phyloP scores from a whole-genome alignment of 1,140 invertebrate species.

The Drosophila seguyi region DNA sequence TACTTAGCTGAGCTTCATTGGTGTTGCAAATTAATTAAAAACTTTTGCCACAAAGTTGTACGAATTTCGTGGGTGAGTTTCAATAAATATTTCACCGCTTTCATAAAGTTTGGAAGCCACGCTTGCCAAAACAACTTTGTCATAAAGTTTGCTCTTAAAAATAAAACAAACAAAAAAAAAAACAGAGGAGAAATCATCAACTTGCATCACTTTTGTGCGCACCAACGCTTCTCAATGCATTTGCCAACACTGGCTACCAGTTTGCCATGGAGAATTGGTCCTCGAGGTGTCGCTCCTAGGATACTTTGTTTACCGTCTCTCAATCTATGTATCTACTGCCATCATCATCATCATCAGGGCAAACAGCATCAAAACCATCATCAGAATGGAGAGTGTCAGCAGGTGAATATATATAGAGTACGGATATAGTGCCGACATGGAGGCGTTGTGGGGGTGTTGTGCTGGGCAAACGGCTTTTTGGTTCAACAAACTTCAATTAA shows the following conservation, averaged over 20 bases:
- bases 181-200: neutral
- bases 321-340: conserved; percentile 31
- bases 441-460: neutral
- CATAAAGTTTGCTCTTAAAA: conserved; percentile 14
- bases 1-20: conserved; percentile 3
- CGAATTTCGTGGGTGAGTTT: neutral
- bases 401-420: conserved; percentile 14
- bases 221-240: conserved; percentile 18
- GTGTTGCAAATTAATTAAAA: conserved; percentile 29
- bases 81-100: conserved; percentile 9
- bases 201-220: conserved; percentile 20
- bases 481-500: conserved; percentile 82
- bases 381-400: conserved; percentile 27
- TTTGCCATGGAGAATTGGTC: conserved; percentile 31
- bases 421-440: conserved; percentile 7
- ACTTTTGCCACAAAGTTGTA: conserved; percentile 18
- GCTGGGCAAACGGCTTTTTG: conserved; percentile 72
- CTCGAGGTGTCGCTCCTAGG: conserved; percentile 12
- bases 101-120: conserved; percentile 10
- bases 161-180: neutral
- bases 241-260: conserved; percentile 32
- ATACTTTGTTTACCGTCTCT: conserved; percentile 20
- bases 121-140: conserved; percentile 6
- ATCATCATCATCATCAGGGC: conserved; percentile 13
- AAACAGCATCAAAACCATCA: conserved; percentile 31